Evolutionary conservation across 2,113 vertebrate species (phyloP).

Genomic region (Athene noctua): DNA sequence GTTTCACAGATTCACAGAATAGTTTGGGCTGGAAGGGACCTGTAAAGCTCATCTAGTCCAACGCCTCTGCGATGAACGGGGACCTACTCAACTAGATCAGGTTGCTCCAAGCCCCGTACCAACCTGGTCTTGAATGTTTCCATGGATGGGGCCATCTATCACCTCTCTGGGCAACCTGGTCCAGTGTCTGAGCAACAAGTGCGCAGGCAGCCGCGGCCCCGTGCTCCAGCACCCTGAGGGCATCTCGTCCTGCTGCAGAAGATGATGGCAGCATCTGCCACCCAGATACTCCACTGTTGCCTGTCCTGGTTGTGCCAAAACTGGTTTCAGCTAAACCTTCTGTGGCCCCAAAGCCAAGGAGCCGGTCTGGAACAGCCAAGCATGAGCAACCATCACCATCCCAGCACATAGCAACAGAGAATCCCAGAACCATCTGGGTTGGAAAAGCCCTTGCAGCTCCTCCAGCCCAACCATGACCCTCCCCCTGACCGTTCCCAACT

Average conservation of each 20-base stretch:
- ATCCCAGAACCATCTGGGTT: too few species aligned
- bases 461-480: too few species aligned
- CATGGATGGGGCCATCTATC: neutral
- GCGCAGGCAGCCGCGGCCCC: rapidly evolving
- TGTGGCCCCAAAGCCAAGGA: neutral
- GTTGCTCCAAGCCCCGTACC: neutral
- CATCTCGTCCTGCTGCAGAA: neutral
- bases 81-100: neutral
- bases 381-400: rapidly evolving
- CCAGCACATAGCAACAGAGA: neutral
- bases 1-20: too few species aligned
- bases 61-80: too few species aligned
- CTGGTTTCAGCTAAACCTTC: neutral
- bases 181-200: neutral
- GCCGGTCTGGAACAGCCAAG: rapidly evolving
- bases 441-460: too few species aligned
- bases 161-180: neutral
- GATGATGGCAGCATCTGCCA: neutral
- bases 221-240: rapidly evolving
- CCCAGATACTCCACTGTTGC: too few species aligned
- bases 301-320: neutral
- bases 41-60: too few species aligned
- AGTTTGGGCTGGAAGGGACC: neutral
- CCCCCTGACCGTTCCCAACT: too few species aligned
- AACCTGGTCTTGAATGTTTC: neutral